Conservation (phyloP, 2,888 invertebrate species). For the Orthonevra nobilis region DNA sequence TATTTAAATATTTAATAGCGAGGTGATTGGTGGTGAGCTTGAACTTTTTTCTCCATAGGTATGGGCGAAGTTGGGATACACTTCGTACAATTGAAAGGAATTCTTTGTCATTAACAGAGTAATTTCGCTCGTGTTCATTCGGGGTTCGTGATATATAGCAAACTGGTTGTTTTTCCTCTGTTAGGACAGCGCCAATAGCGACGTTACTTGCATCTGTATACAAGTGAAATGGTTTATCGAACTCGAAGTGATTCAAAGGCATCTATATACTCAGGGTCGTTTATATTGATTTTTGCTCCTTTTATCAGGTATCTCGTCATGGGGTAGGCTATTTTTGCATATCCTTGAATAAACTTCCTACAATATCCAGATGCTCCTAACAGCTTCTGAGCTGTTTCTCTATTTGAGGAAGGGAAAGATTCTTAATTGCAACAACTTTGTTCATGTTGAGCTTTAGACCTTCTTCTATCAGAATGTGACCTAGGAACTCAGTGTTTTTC, state of each 20-base stretch:
- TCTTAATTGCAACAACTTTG: not conserved
- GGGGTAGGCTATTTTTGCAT: not conserved
- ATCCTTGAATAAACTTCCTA: no score
- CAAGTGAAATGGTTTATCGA: not conserved
- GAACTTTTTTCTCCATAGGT: no score
- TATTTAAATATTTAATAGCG: not conserved
- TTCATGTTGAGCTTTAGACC: not conserved
- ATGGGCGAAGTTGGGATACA: no score
- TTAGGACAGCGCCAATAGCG: not conserved
- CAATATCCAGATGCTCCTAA: not conserved
- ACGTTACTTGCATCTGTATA: slow-evolving; percentile 4
- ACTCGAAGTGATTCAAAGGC: not conserved
- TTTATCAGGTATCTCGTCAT: not conserved
- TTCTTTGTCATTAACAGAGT: slow-evolving; percentile 2
- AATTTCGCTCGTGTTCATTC: not conserved
- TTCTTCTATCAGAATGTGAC: no score
- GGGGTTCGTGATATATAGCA: not conserved
- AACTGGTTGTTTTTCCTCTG: not conserved
- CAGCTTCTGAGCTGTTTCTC: not conserved
- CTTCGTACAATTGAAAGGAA: slow-evolving; percentile 3
- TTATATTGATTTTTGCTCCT: no score
- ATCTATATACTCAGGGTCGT: not conserved
- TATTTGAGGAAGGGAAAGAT: slow-evolving; percentile 3
- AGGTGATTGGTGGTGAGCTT: not conserved
- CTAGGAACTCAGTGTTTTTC: no score